Evolutionary conservation across 2,113 vertebrate genomes (phyloP).

Genomic region (Uria lomvia): DNA sequence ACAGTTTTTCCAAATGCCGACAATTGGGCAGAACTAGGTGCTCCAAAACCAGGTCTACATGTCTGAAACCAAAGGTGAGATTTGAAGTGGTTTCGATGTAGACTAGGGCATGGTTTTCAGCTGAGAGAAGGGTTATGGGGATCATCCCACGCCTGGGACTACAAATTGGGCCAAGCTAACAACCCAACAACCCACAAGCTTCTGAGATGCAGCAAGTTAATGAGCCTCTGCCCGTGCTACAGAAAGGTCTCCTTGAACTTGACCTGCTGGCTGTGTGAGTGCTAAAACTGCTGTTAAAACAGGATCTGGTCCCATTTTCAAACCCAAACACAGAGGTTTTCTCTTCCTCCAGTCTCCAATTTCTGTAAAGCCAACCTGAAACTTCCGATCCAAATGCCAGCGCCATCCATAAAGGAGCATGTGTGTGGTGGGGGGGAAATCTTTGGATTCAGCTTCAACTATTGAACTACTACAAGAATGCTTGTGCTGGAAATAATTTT

Average conservation of each 20-base stretch:
- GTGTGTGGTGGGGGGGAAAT: too few species aligned
- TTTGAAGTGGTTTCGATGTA: neutral
- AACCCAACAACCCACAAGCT: neutral
- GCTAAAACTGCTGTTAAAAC: neutral
- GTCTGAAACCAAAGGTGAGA: neutral
- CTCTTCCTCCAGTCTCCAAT: neutral
- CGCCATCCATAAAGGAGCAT: rapidly evolving
- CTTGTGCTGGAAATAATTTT: neutral
- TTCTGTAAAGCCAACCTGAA: neutral
- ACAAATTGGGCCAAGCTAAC: neutral
- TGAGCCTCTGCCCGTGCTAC: neutral
- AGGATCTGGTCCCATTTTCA: neutral
- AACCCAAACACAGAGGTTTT: neutral
- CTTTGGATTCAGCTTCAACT: neutral
- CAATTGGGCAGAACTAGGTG: neutral
- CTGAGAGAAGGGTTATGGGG: neutral
- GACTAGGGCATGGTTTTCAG: neutral
- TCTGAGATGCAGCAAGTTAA: neutral
- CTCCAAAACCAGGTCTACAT: neutral
- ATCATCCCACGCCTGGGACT: neutral
- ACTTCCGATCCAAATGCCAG: neutral
- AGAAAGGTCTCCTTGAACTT: constrained; percentile 8
- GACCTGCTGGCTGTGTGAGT: neutral
- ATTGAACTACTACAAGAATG: neutral
- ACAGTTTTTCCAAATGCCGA: neutral